Percentiles rank a stretch among this genome's conserved stretches.
phyloP scores from a whole-genome alignment of 2,797 vertebrate genomes.

The Epinephelus malabaricus region DNA sequence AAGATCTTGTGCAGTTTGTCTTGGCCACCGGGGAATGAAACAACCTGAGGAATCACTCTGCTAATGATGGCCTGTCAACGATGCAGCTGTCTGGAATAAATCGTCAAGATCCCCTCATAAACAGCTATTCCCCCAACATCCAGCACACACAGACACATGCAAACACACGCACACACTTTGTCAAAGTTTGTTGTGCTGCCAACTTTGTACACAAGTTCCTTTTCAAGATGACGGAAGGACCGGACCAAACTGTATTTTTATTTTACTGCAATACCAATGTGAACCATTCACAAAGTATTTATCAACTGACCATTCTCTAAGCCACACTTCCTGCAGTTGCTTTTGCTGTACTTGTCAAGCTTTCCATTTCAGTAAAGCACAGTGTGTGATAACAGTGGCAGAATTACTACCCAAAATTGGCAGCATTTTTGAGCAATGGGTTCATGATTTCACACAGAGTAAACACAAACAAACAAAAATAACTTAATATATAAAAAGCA shows the following conservation, averaged over 20 bases:
- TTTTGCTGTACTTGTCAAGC: not conserved
- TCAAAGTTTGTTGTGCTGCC: conserved; percentile 59
- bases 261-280: not conserved
- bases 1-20: conserved; percentile 87
- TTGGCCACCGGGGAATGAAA: conserved; percentile 83
- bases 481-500: not conserved
- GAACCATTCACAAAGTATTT: not conserved
- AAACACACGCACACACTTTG: conserved; percentile 30
- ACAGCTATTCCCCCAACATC: conserved; percentile 86
- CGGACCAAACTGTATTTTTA: not conserved
- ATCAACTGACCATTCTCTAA: not conserved
- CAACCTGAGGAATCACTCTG: conserved; percentile 86
- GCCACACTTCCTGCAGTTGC: not conserved
- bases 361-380: not conserved
- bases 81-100: conserved; percentile 91
- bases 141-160: conserved; percentile 53
- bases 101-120: conserved; percentile 84
- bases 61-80: conserved; percentile 90
- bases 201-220: conserved; percentile 57
- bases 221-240: not conserved
- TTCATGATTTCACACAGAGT: not conserved
- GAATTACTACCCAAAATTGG: not conserved
- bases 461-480: no score
- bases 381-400: not conserved
- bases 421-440: not conserved